Evolutionary conservation across 2,797 vertebrate species (phyloP).

Genomic region (Chelon labrosus): DNA sequence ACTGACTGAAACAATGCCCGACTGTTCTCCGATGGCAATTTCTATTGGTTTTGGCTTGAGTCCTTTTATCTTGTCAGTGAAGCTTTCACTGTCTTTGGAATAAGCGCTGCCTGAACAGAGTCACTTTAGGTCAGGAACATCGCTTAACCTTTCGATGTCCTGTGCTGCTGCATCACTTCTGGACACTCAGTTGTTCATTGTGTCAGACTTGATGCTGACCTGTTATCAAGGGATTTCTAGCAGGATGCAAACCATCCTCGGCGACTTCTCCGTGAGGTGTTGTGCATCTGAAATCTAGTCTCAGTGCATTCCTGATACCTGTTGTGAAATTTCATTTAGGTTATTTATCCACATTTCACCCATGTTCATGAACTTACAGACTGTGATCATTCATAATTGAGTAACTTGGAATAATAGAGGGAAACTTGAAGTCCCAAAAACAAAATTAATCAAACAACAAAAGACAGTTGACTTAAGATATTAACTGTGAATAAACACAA

Average conservation of each 20-base stretch:
- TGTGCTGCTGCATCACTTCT: conserved; percentile 34
- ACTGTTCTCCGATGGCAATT: conserved; percentile 27
- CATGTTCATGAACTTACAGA: neutral
- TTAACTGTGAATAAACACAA: neutral
- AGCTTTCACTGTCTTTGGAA: conserved; percentile 53
- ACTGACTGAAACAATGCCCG: conserved; percentile 49
- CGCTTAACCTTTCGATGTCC: conserved; percentile 45
- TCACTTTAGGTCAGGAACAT: conserved; percentile 41
- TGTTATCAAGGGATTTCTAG: neutral
- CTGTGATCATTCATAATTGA: neutral
- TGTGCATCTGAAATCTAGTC: neutral
- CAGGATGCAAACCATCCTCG: neutral
- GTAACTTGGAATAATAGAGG: neutral
- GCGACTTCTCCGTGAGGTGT: neutral
- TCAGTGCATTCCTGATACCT: neutral
- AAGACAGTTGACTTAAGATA: neutral
- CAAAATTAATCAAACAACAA: neutral
- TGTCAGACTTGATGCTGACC: conserved; percentile 11
- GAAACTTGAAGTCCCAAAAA: neutral
- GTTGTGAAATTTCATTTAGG: neutral
- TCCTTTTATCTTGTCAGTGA: conserved; percentile 56
- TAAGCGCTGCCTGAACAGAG: conserved; percentile 32
- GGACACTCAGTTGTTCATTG: conserved; percentile 21
- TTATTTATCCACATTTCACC: neutral
- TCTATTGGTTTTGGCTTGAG: conserved; percentile 64